These are phyloP conservation scores for Drosophila sp. DNA, from an alignment of 1,140 invertebrate genomes.

Conservation along the genomic window DNA sequence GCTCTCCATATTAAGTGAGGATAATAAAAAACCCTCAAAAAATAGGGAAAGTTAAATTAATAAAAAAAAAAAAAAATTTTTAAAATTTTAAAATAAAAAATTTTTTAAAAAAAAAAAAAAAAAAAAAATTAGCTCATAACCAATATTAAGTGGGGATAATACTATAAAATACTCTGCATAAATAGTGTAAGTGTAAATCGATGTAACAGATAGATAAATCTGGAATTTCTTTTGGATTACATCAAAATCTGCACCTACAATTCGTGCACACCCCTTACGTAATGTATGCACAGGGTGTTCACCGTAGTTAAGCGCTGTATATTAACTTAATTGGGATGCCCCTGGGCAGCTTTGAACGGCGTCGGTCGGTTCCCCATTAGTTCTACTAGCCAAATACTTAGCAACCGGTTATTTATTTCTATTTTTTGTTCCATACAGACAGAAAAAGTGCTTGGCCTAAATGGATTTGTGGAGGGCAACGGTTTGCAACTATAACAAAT, in stretches of 20 bases:
- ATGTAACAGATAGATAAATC: too few species aligned
- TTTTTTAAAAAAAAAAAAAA: not conserved
- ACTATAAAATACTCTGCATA: constrained; percentile 22
- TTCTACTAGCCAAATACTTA: constrained; percentile 45
- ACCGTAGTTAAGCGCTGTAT: constrained; percentile 2
- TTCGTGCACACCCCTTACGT: not conserved
- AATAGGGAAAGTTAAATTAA: too few species aligned
- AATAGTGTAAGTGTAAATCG: too few species aligned
- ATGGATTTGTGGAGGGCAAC: constrained; percentile 25
- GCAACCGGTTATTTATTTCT: constrained; percentile 41
- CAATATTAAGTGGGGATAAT: too few species aligned
- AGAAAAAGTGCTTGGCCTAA: constrained; percentile 38
- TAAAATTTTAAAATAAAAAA: too few species aligned
- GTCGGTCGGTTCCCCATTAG: constrained; percentile 39
- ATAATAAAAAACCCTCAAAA: too few species aligned
- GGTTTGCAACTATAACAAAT: constrained; percentile 5
- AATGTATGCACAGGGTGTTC: constrained; percentile 5
- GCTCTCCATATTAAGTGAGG: too few species aligned
- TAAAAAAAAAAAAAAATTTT: too few species aligned
- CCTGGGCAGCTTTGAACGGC: constrained; percentile 31
- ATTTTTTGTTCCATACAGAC: constrained; percentile 25
- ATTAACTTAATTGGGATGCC: constrained; percentile 53
- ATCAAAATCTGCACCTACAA: not conserved
- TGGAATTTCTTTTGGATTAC: not conserved
- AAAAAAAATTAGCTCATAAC: not conserved